Conservation (phyloP, 2,113 vertebrate species). For the Anguilla japonica region DNA sequence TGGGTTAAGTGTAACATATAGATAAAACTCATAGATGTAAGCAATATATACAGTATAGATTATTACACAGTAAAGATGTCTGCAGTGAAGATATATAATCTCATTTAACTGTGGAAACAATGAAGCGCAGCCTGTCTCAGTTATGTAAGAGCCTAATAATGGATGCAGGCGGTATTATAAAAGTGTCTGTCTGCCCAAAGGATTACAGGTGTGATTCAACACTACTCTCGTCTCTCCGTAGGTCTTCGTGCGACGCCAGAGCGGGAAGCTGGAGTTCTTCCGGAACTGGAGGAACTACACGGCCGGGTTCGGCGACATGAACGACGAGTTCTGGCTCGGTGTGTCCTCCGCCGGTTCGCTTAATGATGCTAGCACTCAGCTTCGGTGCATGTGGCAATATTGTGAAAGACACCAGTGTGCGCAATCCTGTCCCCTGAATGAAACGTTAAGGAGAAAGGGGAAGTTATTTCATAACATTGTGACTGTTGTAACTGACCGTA, state of each 20-base stretch:
- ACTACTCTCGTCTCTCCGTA: slow-evolving; percentile 44
- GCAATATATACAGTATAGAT: too few species aligned
- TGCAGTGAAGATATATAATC: not conserved
- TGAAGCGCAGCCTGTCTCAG: not conserved
- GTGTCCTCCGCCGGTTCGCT: slow-evolving; percentile 29
- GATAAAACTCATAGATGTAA: too few species aligned
- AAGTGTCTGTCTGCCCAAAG: not conserved
- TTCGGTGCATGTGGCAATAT: not conserved
- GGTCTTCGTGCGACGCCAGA: slow-evolving; percentile 91
- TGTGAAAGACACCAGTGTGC: not conserved
- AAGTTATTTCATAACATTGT: too few species aligned
- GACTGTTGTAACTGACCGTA: too few species aligned
- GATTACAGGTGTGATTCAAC: not conserved
- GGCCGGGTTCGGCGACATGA: slow-evolving; percentile 86
- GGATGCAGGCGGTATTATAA: not conserved
- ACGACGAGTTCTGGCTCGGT: slow-evolving; percentile 97
- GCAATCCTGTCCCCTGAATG: not conserved
- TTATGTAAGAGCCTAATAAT: not conserved
- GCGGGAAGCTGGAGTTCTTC: slow-evolving; percentile 89
- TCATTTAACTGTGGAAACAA: not conserved
- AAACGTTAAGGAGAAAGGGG: not conserved
- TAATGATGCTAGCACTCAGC: not conserved
- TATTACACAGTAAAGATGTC: not conserved
- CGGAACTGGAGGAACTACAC: slow-evolving; percentile 92
- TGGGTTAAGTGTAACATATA: not conserved